phyloP scores from a whole-genome alignment of 2,888 invertebrate species.

The Scaeva pyrastri region DNA sequence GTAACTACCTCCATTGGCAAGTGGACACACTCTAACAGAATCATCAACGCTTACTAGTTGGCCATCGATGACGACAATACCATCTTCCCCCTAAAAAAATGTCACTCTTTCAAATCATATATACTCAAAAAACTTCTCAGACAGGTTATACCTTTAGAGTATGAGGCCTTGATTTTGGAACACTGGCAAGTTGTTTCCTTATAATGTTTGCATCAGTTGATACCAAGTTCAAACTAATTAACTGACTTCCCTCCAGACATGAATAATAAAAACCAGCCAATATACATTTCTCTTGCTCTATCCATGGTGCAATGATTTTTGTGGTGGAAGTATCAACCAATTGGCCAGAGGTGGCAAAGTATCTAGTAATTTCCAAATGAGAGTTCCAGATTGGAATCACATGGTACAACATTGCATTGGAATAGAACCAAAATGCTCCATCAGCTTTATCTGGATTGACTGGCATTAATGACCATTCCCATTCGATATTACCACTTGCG shows the following conservation, averaged over 20 bases:
- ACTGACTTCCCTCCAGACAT: constrained; percentile 86
- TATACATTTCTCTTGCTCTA: constrained; percentile 85
- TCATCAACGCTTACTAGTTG: constrained; percentile 81
- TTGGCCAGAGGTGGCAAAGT: constrained; percentile 87
- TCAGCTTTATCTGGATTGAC: constrained; percentile 82
- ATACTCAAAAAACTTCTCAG: background rate
- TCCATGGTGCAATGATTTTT: constrained; percentile 88
- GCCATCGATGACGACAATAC: constrained; percentile 82
- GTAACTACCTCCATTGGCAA: constrained; percentile 81
- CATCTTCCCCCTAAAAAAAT: constrained; percentile 81
- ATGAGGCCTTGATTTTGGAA: constrained; percentile 80
- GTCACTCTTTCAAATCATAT: background rate
- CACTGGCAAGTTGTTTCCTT: constrained; percentile 84
- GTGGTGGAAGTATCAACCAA: constrained; percentile 85
- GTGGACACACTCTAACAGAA: constrained; percentile 81
- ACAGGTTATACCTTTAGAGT: constrained; percentile 78
- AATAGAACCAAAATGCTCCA: constrained; percentile 86
- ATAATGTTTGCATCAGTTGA: constrained; percentile 85
- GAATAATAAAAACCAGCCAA: constrained; percentile 87
- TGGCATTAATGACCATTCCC: constrained; percentile 89
- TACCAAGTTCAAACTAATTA: constrained; percentile 87
- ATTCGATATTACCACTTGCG: constrained; percentile 88
- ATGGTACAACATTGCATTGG: constrained; percentile 86
- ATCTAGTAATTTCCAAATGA: constrained; percentile 88
- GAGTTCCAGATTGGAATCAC: constrained; percentile 86